A percentile compares a stretch with the other conserved stretches of the same genome.
phyloP scores from a whole-genome alignment of 2,888 invertebrate genomes.

The Apamea monoglypha region DNA sequence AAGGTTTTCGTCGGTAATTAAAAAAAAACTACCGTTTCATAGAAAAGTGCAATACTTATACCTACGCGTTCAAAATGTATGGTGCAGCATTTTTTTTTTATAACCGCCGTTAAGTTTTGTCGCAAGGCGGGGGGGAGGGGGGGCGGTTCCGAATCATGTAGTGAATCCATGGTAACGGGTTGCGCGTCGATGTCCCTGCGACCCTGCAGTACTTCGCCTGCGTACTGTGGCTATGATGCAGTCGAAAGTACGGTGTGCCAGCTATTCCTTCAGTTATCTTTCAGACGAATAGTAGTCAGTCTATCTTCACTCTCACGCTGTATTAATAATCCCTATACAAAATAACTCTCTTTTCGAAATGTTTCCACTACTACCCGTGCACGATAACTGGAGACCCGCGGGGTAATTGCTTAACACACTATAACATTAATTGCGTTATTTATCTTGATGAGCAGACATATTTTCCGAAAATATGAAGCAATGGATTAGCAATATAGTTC shows the following conservation, averaged over 20 bases:
- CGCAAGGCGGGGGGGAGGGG: rapidly evolving
- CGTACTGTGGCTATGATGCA: background rate
- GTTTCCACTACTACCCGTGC: background rate
- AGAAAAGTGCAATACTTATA: background rate
- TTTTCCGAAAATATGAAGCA: no score
- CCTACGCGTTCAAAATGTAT: background rate
- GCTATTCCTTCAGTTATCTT: background rate
- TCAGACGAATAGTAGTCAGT: background rate
- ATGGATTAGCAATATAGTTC: no score
- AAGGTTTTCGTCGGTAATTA: no score
- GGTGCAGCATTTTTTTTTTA: background rate
- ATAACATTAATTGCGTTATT: no score
- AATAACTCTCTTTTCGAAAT: background rate
- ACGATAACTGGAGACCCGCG: background rate
- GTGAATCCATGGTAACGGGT: background rate
- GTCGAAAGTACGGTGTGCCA: background rate
- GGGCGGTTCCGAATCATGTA: background rate
- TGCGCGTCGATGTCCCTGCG: background rate
- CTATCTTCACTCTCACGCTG: conserved; percentile 11
- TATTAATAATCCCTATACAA: background rate
- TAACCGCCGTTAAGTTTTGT: background rate
- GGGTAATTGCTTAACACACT: no score
- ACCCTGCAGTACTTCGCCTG: background rate
- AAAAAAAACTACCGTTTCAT: background rate
- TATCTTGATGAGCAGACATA: no score